Evolutionary conservation across 2,113 vertebrate genomes (phyloP), one percentile per base, ranked within the genome.

Genomic region (Apodemus speciosus): DNA sequence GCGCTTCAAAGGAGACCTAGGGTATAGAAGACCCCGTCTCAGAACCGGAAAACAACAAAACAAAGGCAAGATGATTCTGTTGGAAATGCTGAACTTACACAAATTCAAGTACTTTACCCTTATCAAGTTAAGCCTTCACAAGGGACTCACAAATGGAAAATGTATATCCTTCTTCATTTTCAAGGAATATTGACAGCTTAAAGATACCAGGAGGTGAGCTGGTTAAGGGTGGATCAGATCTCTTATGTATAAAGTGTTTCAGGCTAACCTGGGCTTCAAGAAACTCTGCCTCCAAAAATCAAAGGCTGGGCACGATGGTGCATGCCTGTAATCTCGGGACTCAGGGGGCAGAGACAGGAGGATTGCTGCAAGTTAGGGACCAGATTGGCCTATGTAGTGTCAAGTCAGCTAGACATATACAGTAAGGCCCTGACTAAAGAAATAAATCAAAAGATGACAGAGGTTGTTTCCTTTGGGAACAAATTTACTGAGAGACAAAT

Each of bases 401-500:
- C 21, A 38, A 13, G 40, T 21, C 18, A 64, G 16, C 40, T 46
- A 66, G 81, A 49, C 30, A 4, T 6, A 16, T 6, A 30, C 9
- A 10, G 21, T 85, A n/a, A 38, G 64, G 32, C 32, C 46, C 15
- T 56, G 27, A 30, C 49, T 13, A 27, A 71, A 38, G 2, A 25
- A 85, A 68, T 1, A 43, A 43, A 58, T 9, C 16, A n/a, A 25
- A 85, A 73, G 56, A 88, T 51, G 83, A 25, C 85, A 94, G 21
- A 86, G 88, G 11, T 68, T 40, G 92, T 93, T 79, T 96, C 53
- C 85, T 96, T 96, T 95, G 94, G 93, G 94, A 95, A 96, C 79
- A 96, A 46, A 94, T 97, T 97, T 96, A 97, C 91, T 96, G 96
- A 94, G 49, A 77, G 92, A 89, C 89, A 94, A 86, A 87, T 71